Evolutionary conservation across 1,140 invertebrate species (phyloP).

Genomic region (Drepana arcuata): DNA sequence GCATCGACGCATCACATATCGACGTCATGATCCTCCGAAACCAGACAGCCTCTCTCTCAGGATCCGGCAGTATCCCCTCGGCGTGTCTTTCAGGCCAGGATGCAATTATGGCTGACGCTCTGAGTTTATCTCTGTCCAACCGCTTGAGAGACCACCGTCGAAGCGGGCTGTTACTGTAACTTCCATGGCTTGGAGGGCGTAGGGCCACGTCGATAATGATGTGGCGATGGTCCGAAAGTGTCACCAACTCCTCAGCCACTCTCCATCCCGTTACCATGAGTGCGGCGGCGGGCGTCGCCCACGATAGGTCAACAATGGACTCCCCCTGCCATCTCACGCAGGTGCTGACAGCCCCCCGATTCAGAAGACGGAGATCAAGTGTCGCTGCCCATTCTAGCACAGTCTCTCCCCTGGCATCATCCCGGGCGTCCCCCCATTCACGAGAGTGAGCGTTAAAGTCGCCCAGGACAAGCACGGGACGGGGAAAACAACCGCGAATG

Average conservation of each 20-base stretch:
- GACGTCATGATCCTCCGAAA: constrained; percentile 6
- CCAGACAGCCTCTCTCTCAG: constrained; percentile 5
- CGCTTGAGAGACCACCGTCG: constrained; percentile 8
- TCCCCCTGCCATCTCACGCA: constrained; percentile 25
- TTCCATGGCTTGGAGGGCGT: not conserved
- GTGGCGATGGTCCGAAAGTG: constrained; percentile 33
- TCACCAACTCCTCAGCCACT: constrained; percentile 25
- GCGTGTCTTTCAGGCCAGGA: not conserved
- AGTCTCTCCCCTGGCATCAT: constrained; percentile 5
- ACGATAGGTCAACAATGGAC: constrained; percentile 30
- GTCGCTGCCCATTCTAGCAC: constrained; percentile 14
- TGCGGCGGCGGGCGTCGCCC: constrained; percentile 8
- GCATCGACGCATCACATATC: constrained; percentile 7
- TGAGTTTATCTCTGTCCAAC: constrained; percentile 2
- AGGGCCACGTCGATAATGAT: constrained; percentile 14
- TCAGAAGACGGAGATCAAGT: constrained; percentile 17
- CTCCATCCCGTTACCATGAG: constrained; percentile 15
- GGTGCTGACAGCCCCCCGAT: constrained; percentile 15
- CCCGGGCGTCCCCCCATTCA: constrained; percentile 6
- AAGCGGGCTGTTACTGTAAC: not conserved
- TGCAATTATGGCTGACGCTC: constrained; percentile 2
- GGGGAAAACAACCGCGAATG: constrained; percentile 2
- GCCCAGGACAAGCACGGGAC: constrained; percentile 11
- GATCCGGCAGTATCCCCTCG: not conserved
- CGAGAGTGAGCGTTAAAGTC: constrained; percentile 18